These are phyloP conservation scores for Cydia amplana DNA, from an alignment of 1,140 invertebrate species.

Conservation along the genomic window DNA sequence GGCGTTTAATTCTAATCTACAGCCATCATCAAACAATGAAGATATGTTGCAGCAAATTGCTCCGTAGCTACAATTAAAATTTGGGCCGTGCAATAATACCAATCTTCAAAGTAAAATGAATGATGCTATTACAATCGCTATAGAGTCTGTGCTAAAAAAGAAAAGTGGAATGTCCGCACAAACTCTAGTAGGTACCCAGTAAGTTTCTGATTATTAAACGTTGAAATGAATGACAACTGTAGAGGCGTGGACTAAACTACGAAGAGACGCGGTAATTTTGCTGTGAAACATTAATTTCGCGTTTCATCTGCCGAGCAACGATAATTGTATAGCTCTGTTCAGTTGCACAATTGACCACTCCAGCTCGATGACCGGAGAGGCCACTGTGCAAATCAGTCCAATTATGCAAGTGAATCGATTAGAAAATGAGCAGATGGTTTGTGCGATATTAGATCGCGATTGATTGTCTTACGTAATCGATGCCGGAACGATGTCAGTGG, in stretches of 20 bases:
- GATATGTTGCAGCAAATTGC: background rate
- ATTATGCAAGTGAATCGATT: conserved; percentile 33
- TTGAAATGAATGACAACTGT: background rate
- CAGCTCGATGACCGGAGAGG: conserved; percentile 24
- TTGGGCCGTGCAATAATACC: background rate
- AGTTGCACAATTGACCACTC: conserved; percentile 26
- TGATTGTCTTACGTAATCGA: conserved; percentile 26
- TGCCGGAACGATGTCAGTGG: conserved; percentile 25
- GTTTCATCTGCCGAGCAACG: conserved; percentile 24
- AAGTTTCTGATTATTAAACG: too few relatives aligned
- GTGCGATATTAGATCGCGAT: conserved; percentile 29
- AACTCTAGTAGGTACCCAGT: too few relatives aligned
- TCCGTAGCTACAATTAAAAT: background rate
- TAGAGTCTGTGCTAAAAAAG: too few relatives aligned
- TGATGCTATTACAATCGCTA: background rate
- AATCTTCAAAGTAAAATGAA: background rate
- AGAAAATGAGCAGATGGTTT: conserved; percentile 31
- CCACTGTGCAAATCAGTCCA: conserved; percentile 31
- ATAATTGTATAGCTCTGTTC: conserved; percentile 20
- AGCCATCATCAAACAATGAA: conserved; percentile 21
- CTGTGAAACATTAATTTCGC: conserved; percentile 26
- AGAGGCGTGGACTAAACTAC: background rate
- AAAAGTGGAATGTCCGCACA: too few relatives aligned
- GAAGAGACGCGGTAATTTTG: conserved; percentile 3
- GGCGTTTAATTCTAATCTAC: conserved; percentile 27